Conservation (phyloP, 2,888 invertebrate species). For the Sycophila texana region DNA sequence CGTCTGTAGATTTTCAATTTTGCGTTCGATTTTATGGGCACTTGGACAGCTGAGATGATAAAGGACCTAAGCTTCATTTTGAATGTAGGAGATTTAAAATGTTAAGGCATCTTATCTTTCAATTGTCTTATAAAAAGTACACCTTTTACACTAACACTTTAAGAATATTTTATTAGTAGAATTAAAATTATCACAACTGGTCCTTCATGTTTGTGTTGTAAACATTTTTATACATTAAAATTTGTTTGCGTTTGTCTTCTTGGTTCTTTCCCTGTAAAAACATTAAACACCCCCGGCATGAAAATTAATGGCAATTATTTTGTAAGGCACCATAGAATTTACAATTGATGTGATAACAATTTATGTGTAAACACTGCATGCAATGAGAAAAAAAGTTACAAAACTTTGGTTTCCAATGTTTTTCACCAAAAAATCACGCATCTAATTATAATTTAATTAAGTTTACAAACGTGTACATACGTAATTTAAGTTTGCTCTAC, state of each 20-base stretch:
- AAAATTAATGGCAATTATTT: constrained; percentile 22
- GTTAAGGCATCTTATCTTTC: too few relatives aligned
- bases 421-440: constrained; percentile 64
- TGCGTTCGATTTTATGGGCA: constrained; percentile 26
- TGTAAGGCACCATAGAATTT: constrained; percentile 35
- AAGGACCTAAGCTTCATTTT: too few relatives aligned
- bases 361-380: constrained; percentile 49
- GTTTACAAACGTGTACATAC: constrained; percentile 31
- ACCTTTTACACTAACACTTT: constrained; percentile 31
- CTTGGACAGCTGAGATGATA: constrained; percentile 4
- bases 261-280: neutral
- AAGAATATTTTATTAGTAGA: constrained; percentile 9
- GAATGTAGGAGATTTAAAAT: too few relatives aligned
- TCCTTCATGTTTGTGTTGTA: neutral
- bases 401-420: constrained; percentile 51
- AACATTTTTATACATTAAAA: neutral
- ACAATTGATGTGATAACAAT: constrained; percentile 11
- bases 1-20: neutral
- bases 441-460: constrained; percentile 67
- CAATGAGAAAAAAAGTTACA: constrained; percentile 13
- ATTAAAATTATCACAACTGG: neutral
- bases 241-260: constrained; percentile 20
- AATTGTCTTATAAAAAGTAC: neutral
- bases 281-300: constrained; percentile 23
- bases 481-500: constrained; percentile 3